Base-by-base conservation (phyloP, 2,113 vertebrate species). In the Willisornis vidua region DNA sequence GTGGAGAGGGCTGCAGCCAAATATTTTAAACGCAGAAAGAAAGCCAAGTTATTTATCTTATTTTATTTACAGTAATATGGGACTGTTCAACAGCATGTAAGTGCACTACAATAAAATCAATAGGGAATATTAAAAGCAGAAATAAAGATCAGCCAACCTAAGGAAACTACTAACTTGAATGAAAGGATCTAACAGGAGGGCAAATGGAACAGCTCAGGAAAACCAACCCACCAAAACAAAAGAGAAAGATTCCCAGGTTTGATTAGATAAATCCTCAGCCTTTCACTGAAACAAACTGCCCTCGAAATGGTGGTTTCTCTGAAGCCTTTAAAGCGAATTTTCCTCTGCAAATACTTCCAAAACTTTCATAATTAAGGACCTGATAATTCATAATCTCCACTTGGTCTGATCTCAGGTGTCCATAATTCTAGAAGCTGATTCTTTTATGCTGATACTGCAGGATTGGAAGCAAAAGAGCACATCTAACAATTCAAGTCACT, bases 1-100 rank as follows among this genome's bases (percentile, higher is more conserved):
- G 46, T 74, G 67, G 84, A 87, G 78, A 28, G 52, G 90, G 61
- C 78, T 79, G 68, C 80, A 87, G 87, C 81, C 78, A 93, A 85
- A 77, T 29, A 55, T 74, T 93, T 87, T 74, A 66, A 93, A 89
- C 61, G 78, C 74, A 62, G 61, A 92, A 90, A 76, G 80, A 70
- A 94, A 95, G 58, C 82, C 49, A 57, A 82, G 79, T 83, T 95
- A 90, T 96, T 97, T 90, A 95, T 95, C 90, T 89, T 49, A 12
- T 86, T 95, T 96, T 95, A 91, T 96, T 96, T 96, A 87, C 91
- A 90, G 88, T 91, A 96, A 93, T 86, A 91, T 37, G 26, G 37
- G 51, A 68, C 78, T 79, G 66, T 81, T 95, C 91, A 85, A 90
- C 75, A 93, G 79, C 48, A 43, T 88, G 78, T 77, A 94, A 97